Conservation (phyloP, 1,140 invertebrate genomes). For the Pogonomyrmex californicus region DNA sequence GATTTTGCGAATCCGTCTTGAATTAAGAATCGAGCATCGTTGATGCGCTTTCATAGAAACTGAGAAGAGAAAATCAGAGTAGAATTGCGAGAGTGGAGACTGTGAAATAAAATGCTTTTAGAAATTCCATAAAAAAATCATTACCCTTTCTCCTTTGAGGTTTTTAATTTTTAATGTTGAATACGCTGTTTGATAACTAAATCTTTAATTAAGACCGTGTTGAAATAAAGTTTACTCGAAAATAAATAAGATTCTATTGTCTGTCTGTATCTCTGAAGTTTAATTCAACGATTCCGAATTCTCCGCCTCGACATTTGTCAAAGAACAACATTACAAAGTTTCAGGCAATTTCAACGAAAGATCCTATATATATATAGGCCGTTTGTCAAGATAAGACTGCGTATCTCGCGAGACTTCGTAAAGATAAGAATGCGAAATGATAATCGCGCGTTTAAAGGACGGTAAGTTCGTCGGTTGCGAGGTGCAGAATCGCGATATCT, state of each 20-base stretch:
- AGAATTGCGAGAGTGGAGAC: background rate
- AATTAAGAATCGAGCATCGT: conserved; percentile 54
- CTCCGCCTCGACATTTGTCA: conserved; percentile 50
- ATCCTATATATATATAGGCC: background rate
- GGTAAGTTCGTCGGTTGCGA: conserved; percentile 7
- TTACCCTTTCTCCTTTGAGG: background rate
- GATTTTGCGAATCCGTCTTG: conserved; percentile 63
- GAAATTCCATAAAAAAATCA: background rate
- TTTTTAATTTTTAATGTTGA: background rate
- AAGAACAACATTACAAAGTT: conserved; percentile 52
- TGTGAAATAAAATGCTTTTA: background rate
- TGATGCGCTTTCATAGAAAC: conserved; percentile 46
- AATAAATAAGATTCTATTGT: conserved; percentile 49
- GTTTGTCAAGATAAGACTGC: conserved; percentile 42
- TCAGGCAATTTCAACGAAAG: conserved; percentile 27
- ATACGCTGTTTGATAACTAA: background rate
- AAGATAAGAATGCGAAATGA: conserved; percentile 44
- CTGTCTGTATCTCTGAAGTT: conserved; percentile 27
- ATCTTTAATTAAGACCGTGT: conserved; percentile 28
- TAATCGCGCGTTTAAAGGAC: conserved; percentile 36
- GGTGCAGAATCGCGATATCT: conserved; percentile 46
- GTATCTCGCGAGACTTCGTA: conserved; percentile 12
- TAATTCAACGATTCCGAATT: conserved; percentile 41
- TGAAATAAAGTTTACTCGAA: conserved; percentile 40
- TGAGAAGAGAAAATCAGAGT: conserved; percentile 34